Evolutionary conservation across 2,797 vertebrate genomes (phyloP), one percentile per base, ranked within the genome.

Genomic region (Spinus pinus): DNA sequence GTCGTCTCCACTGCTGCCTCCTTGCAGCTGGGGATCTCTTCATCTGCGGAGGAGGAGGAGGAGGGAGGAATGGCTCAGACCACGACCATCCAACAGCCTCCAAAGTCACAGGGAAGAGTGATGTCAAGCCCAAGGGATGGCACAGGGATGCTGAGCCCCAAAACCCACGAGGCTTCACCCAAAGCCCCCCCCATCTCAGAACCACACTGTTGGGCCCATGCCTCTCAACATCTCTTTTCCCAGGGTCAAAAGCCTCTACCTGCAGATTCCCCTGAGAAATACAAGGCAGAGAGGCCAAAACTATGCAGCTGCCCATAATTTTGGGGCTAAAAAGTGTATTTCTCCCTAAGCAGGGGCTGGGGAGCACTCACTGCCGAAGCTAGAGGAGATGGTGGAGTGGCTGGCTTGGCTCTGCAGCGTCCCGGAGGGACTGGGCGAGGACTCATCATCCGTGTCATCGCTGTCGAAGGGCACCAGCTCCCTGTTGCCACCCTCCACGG

Each of bases 361-460:
- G 44, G n/a, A 53, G 27, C 37, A 98, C 99, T 99, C 94, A 99
- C 99, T 99, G 96, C 99, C 99, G 1, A 99, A 99, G 98, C 98
- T 99, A 94, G 99, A 99, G 46, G 99, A 99, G 96, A 99, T 99
- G 96, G 99, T 99, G 91, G 99, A 99, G 91, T 98, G 99, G 95
- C 99, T 99, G 96, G 99, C 99, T 94, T 99, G 99, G 96, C 99
- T 99, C 98, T 99, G 99, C 50, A 99, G 98, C 0, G 99, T 99
- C 47, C 99, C 99, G 0, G 99, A 99, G 30, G 99, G 99, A 42
- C 99, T 99, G 22, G 99, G 99, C 0, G 99, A 99, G 64, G 99
- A 99, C 94, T 99, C 99, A 0, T 99, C 99, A 1, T 99, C 99
- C 0, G 99, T 99, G 96, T 99, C 98, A 7, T 99, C 99, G 1